Evolutionary conservation across 2,888 invertebrate species (phyloP), one percentile per base, ranked within the genome.

Genomic region (Pollenia griseotomentosa): DNA sequence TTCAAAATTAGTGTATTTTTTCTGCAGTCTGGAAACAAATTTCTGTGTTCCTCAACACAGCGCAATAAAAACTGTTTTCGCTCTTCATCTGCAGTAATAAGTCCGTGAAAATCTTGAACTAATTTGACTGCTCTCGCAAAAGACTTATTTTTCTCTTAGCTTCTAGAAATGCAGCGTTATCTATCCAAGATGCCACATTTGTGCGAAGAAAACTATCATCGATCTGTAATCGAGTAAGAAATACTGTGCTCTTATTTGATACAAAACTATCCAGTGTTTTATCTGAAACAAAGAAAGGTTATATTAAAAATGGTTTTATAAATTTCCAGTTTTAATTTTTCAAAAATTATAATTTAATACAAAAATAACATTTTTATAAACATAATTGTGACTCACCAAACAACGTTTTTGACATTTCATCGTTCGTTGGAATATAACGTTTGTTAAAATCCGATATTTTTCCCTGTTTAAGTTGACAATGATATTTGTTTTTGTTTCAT

Each of bases 31-130:
- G 16, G 53, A 53, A 19, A 19, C 19, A 19, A 19, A 19, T 19
- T 68, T 51, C 55, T 40, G 33, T 57, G 19, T 71, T 71, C 23
- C 57, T 73, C 46, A 23, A 73, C 23, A 61, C 61, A 74, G 61
- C 42, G 71, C 48, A 73, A 71, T 14, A 55, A 57, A 42, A 68
- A 68, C 68, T 68, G 53, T 19, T 68, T 53, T 53, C 51, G 68
- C 53, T 71, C 19, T 19, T 19, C 19, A 19, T 19, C 19, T 19
- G 19, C 19, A 19, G 19, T 19, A 19, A 19, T 19, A 19, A 19
- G 19, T 19, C 19, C 23, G 33, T 42, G 23, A 68, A 68, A 51
- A 68, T 68, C 23, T 63, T 44, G 42, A 16, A 44, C 63, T 63
- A 63, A 42, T 66, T 46, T 19, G 19, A 19, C 19, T 19, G 19